Evolutionary conservation across 2,888 invertebrate species (phyloP), one percentile per base, ranked within the genome.

Genomic region (Physocephala rufipes): DNA sequence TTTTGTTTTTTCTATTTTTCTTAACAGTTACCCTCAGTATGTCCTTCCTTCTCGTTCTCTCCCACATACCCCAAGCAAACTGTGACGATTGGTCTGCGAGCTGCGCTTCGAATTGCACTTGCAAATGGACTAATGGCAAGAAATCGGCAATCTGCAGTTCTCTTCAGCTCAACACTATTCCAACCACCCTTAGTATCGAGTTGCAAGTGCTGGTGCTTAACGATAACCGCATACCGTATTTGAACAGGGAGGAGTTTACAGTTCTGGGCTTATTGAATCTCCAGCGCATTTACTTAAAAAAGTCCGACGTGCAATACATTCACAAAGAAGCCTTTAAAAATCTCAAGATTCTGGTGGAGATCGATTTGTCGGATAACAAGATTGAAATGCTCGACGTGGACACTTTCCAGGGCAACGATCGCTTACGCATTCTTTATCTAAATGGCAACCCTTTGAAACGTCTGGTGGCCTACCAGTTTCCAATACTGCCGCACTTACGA

Each of bases 41-140:
- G 55, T 72, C 78, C 69, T 74, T 74, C 26, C 74, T 78, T 49
- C 70, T 78, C 76, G 21, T 67, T 28, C 63, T 81, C 30, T 55
- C 70, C 62, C 74, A 76, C 73, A 71, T 84, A 67, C 77, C 81
- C 73, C 77, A 79, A 73, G 89, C 88, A 78, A 86, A 88, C 74
- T 89, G 90, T 78, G 90, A 91, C 74, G 95, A 95, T 87, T 95
- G 95, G 95, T 93, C 94, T 67, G 82, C 81, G 70, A 94, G 94
- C 86, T 95, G 95, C 87, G 93, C 95, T 80, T 89, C 91, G 77
- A 91, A 93, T 79, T 96, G 96, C 86, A 91, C 91, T 81, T 96
- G 96, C 89, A 95, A 95, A 87, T 96, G 96, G 96, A 92, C 93
- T 58, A 93, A 93, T 74, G 95, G 95, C 74, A 96, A 96, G 87